phyloP scores from a whole-genome alignment of 2,888 invertebrate species.

The Globia sparganii region DNA sequence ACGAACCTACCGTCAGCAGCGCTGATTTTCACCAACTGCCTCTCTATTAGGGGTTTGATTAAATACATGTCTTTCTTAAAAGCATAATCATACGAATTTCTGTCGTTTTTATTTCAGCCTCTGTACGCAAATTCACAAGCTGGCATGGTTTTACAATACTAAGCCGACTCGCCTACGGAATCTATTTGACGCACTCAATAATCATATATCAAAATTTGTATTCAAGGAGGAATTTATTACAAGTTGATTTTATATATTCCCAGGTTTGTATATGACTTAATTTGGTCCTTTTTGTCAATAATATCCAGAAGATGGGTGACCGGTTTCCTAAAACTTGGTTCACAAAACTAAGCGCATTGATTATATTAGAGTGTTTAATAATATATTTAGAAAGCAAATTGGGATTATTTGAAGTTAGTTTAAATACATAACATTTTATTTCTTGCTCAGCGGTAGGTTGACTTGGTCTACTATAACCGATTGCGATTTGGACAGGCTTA shows the following conservation, averaged over 20 bases:
- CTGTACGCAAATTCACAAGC: slow-evolving; percentile 16
- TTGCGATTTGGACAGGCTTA: not conserved
- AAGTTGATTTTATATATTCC: slow-evolving; percentile 32
- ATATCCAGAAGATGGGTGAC: not conserved
- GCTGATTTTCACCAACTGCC: too few relatives aligned
- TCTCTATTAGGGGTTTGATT: not conserved
- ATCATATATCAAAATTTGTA: slow-evolving; percentile 39
- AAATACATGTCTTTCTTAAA: not conserved
- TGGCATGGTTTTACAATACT: slow-evolving; percentile 45
- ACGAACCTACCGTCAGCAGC: too few relatives aligned
- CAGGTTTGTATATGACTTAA: slow-evolving; percentile 28
- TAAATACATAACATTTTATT: not conserved
- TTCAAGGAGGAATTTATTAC: slow-evolving; percentile 37
- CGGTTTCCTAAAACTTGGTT: not conserved
- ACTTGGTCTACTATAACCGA: not conserved
- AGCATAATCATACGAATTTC: not conserved
- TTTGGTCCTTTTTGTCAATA: not conserved
- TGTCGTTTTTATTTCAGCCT: slow-evolving; percentile 22
- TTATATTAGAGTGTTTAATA: too few relatives aligned
- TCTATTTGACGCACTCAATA: slow-evolving; percentile 46
- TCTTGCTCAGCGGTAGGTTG: not conserved
- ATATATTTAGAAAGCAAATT: not conserved
- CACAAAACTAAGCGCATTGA: too few relatives aligned
- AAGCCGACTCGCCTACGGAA: slow-evolving; percentile 35
- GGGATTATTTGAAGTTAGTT: not conserved